Evolutionary conservation across 1,140 invertebrate species (phyloP), one percentile per base, ranked within the genome.

Genomic region (Trissolcus basalis): DNA sequence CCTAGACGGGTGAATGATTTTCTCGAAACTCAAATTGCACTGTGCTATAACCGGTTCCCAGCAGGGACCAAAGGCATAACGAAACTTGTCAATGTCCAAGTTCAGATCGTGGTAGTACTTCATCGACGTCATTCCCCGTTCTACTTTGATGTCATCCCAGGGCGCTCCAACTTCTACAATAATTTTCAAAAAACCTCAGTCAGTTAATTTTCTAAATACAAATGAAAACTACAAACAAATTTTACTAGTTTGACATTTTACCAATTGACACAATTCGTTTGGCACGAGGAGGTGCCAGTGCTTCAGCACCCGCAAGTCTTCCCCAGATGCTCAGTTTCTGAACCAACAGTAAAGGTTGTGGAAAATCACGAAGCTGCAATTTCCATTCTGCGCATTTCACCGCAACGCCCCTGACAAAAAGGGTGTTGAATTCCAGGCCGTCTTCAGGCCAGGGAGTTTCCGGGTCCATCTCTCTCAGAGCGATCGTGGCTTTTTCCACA

Each of bases 31-130:
- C 11, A 98, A 89, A 85, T 97, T 98, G 79, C 96, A 97, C 82
- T 99, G 97, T 0, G 97, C 96, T 75, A 99, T 94, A 0, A 98
- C 95, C 0, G 98, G 97, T 82, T 99, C 98, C 98, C 98, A 99
- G 87, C 97, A 99, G 0, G 97, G 96, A 0, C 98, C 98, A 87
- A 99, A 98, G 0, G 97, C 96, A 82, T 97, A 95, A 80, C 93
- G 94, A 78, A 94, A 96, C 70, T 93, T 92, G 51, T 95, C 92
- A 69, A 97, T 92, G 80, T 97, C 96, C 90, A 95, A 97, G 84
- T 96, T 97, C n/a, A 99, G 91, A 88, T 99, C 98, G 85, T 99
- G 97, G 87, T 98, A 99, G 88, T 97, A 98, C 85, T 99, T 99
- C 0, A 98, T 89, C 0, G 96, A 92, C 12, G 96, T 96, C 94